A percentile compares a stretch with the other conserved stretches of the same genome.
Conservation (phyloP, 2,888 invertebrate genomes). For the Osedax fenrisi region DNA sequence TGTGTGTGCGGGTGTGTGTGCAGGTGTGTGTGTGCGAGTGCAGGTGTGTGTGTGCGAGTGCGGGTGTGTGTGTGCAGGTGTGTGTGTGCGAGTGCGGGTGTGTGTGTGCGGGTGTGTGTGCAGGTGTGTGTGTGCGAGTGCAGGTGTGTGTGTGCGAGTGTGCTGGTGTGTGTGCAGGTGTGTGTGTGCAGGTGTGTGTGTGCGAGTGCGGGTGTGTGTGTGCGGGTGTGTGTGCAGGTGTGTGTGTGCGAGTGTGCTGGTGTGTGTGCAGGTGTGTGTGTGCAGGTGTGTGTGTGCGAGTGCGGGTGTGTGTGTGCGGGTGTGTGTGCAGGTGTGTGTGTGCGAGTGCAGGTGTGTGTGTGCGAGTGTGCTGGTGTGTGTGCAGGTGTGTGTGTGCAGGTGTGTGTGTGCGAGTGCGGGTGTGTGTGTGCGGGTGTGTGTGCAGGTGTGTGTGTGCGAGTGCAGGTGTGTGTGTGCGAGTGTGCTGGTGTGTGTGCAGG, state of each 20-base stretch:
- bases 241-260: not conserved
- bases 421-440: conserved; percentile 45
- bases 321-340: not conserved
- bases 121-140: not conserved
- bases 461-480: conserved; percentile 81
- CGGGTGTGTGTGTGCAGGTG: not conserved
- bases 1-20: conserved; percentile 52
- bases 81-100: not conserved
- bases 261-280: not conserved
- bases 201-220: conserved; percentile 79
- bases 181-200: conserved; percentile 75
- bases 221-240: conserved; percentile 61
- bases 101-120: conserved; percentile 53
- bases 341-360: conserved; percentile 54
- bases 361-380: no score
- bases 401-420: not conserved
- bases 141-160: not conserved
- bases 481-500: conserved; percentile 60
- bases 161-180: not conserved
- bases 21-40: conserved; percentile 79
- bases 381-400: not conserved
- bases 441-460: conserved; percentile 82
- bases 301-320: not conserved
- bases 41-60: conserved; percentile 72
- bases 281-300: conserved; percentile 52